These are phyloP conservation scores for Auanema freiburgensis DNA, from an alignment of 2,888 invertebrate species.

Conservation along the genomic window DNA sequence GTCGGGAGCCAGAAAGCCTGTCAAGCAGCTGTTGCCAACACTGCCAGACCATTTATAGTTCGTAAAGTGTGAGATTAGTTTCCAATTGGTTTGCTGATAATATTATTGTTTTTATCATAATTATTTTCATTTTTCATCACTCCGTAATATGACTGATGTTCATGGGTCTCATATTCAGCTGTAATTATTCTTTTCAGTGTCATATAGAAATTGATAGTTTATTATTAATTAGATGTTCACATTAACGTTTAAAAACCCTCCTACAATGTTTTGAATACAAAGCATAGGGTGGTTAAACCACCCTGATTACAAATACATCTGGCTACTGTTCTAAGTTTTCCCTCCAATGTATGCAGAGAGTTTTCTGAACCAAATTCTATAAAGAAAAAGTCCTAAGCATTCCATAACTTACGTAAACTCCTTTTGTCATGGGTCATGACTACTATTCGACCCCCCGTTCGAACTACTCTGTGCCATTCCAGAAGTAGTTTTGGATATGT, in stretches of 20 bases:
- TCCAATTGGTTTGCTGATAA: too few relatives aligned
- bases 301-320: conserved; percentile 4
- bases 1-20: conserved; percentile 7
- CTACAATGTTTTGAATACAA: conserved; percentile 4
- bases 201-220: too few relatives aligned
- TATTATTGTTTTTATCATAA: too few relatives aligned
- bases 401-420: conserved; percentile 26
- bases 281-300: conserved; percentile 10
- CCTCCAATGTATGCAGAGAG: conserved; percentile 12
- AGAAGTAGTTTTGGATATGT: conserved; percentile 69
- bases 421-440: conserved; percentile 35
- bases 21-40: conserved; percentile 8
- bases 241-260: background rate
- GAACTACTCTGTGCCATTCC: conserved; percentile 53
- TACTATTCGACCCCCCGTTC: conserved; percentile 27
- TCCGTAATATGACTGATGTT: too few relatives aligned
- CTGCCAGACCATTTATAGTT: background rate
- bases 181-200: too few relatives aligned
- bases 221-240: background rate
- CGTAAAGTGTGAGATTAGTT: too few relatives aligned
- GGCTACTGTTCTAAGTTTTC: conserved; percentile 13
- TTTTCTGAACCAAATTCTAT: conserved; percentile 7
- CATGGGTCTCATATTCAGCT: too few relatives aligned
- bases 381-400: background rate
- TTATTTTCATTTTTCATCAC: too few relatives aligned